phyloP scores from a whole-genome alignment of 2,888 invertebrate genomes.

The Saturnia pavonia region DNA sequence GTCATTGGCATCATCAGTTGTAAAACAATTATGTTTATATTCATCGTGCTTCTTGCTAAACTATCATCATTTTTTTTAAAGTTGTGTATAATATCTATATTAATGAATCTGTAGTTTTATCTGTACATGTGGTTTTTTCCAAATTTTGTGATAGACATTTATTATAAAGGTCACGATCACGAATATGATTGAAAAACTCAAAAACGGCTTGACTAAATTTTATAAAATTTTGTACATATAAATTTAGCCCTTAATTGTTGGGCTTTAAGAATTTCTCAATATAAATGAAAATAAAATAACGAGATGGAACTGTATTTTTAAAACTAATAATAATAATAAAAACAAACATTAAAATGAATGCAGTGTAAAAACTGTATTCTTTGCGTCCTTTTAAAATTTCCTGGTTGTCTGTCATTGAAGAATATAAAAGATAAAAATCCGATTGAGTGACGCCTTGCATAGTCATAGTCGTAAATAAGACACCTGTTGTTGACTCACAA shows the following conservation, averaged over 20 bases:
- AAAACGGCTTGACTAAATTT: no score
- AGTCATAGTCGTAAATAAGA: conserved; percentile 1
- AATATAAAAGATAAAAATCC: not conserved
- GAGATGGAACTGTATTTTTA: no score
- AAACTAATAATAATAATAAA: not conserved
- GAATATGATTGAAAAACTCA: no score
- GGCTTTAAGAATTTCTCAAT: no score
- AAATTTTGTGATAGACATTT: no score
- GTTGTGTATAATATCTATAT: not conserved
- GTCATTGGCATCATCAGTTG: conserved; percentile 6
- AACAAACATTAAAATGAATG: not conserved
- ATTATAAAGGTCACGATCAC: no score
- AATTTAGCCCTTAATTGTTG: no score
- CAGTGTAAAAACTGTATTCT: not conserved
- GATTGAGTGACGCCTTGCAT: not conserved
- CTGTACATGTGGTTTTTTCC: no score
- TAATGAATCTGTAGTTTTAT: no score
- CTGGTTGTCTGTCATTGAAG: conserved; percentile 1
- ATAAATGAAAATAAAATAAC: no score
- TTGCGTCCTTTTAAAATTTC: not conserved
- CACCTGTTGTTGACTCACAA: conserved; percentile 11
- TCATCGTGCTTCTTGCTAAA: conserved; percentile 4
- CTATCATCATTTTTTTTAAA: not conserved
- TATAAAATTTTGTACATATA: no score
- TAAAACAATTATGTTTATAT: conserved; percentile 15